Conservation (phyloP, 2,888 invertebrate genomes). For the Gisinianus flammeolus region DNA sequence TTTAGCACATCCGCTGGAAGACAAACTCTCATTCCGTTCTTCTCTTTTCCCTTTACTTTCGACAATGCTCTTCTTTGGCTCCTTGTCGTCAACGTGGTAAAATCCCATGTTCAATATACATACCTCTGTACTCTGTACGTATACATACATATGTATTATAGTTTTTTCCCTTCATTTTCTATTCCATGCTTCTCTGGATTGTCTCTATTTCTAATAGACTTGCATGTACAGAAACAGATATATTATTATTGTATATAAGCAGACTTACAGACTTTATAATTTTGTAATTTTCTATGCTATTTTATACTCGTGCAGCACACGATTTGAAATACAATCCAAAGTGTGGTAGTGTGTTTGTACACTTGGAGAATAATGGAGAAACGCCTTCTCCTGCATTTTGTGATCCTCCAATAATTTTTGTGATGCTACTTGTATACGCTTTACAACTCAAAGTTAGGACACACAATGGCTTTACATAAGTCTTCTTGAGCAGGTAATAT, state of each 20-base stretch:
- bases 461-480: no score
- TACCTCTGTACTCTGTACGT: neutral
- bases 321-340: no score
- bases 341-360: no score
- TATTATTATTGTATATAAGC: neutral
- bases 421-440: no score
- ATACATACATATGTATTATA: neutral
- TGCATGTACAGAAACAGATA: neutral
- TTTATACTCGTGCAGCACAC: no score
- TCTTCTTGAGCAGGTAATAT: no score
- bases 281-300: no score
- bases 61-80: neutral
- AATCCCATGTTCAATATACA: conserved; percentile 2
- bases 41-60: neutral
- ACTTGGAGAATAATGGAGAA: no score
- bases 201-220: neutral
- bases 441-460: no score
- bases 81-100: neutral
- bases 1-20: conserved; percentile 26
- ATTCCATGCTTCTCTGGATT: neutral
- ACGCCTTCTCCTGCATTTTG: no score
- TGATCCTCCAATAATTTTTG: no score
- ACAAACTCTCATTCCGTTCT: conserved; percentile 30
- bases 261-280: neutral
- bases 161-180: neutral